Evolutionary conservation across 2,797 vertebrate species (phyloP).

Genomic region (Furcifer pardalis): DNA sequence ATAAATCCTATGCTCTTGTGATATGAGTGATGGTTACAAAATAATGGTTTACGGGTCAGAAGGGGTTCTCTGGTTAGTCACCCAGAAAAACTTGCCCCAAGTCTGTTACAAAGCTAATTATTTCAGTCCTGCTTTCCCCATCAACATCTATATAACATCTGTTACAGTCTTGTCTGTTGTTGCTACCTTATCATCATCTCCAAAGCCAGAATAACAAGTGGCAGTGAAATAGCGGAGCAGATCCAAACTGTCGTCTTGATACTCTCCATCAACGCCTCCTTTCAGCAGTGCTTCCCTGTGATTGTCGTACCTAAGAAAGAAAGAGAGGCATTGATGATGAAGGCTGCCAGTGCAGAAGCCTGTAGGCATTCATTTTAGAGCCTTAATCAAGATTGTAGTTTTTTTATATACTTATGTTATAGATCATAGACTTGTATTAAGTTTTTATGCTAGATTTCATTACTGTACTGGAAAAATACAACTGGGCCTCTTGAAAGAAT

Average conservation of each 20-base stretch:
- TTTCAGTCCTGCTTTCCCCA: background rate
- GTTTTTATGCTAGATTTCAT: too few species aligned
- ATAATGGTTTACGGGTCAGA: background rate
- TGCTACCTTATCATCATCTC: slow-evolving; percentile 89
- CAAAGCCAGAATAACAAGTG: slow-evolving; percentile 92
- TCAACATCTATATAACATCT: background rate
- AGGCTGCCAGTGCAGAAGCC: background rate
- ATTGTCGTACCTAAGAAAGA: slow-evolving; percentile 90
- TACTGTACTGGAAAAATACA: too few species aligned
- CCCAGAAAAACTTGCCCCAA: background rate
- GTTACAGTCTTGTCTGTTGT: too few species aligned
- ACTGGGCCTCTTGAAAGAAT: too few species aligned
- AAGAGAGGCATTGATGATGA: background rate
- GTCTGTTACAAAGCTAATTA: background rate
- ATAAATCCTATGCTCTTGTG: background rate
- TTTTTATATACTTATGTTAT: too few species aligned
- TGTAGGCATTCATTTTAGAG: too few species aligned
- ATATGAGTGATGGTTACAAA: background rate
- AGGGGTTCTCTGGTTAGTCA: background rate
- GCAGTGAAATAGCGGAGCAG: slow-evolving; percentile 92
- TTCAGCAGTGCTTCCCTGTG: slow-evolving; percentile 93
- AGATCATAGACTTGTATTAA: too few species aligned
- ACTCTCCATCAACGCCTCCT: slow-evolving; percentile 89
- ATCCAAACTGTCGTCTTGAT: slow-evolving; percentile 91
- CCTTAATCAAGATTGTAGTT: too few species aligned